Percentiles rank a stretch among this genome's conserved stretches.
Conservation (phyloP, 2,888 invertebrate genomes). For the Empis stercorea region DNA sequence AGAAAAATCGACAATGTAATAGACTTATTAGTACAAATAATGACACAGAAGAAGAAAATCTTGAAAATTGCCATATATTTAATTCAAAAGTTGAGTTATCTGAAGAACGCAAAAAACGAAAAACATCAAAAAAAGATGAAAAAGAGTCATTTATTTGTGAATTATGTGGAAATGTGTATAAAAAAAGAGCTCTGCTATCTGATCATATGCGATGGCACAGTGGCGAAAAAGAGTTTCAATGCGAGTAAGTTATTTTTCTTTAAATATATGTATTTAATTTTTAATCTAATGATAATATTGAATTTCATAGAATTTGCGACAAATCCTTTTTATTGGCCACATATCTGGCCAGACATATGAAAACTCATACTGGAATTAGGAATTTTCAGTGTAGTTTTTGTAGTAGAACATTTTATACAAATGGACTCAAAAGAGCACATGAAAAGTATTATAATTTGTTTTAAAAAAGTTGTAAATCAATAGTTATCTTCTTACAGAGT, state of each 20-base stretch:
- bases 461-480: too few relatives aligned
- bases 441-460: neutral
- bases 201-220: constrained; percentile 29
- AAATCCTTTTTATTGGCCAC: neutral
- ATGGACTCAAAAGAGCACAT: neutral
- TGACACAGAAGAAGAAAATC: neutral
- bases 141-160: constrained; percentile 20
- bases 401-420: constrained; percentile 12
- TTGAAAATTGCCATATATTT: too few relatives aligned
- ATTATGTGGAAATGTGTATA: constrained; percentile 28
- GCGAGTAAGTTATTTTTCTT: constrained; percentile 30
- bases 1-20: neutral
- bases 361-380: constrained; percentile 12
- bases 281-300: neutral
- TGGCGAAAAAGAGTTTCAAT: constrained; percentile 22
- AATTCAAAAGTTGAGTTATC: neutral
- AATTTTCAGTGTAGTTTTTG: constrained; percentile 28
- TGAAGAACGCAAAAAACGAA: neutral
- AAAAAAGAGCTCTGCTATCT: constrained; percentile 26
- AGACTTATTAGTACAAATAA: neutral
- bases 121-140: neutral
- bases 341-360: neutral
- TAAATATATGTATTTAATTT: too few relatives aligned
- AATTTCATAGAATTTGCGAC: neutral
- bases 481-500: neutral